Evolutionary conservation across 2,888 invertebrate species (phyloP).

Genomic region (Exocentrus adspersus): DNA sequence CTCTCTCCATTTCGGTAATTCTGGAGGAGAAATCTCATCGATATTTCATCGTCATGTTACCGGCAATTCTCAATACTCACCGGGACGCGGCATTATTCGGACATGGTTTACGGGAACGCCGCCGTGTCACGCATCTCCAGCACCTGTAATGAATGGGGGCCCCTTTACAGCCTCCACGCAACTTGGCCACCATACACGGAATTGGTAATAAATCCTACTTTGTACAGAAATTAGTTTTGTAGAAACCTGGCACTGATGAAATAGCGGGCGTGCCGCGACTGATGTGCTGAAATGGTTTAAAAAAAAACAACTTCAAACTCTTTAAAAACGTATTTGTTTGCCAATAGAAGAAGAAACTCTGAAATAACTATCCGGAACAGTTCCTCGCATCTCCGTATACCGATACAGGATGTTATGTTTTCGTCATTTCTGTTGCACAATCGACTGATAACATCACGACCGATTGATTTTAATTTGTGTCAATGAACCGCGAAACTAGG

Average conservation of each 20-base stretch:
- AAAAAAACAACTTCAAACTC: no score
- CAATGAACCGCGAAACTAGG: slow-evolving; percentile 30
- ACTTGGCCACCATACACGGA: slow-evolving; percentile 11
- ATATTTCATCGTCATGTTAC: slow-evolving; percentile 24
- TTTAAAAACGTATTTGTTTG: no score
- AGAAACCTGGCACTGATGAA: not conserved
- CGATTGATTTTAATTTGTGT: slow-evolving; percentile 30
- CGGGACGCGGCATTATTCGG: slow-evolving; percentile 20
- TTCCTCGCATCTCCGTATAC: not conserved
- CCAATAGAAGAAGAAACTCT: no score
- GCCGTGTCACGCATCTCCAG: slow-evolving; percentile 16
- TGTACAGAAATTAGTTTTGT: not conserved
- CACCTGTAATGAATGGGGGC: slow-evolving; percentile 20
- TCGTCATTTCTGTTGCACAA: slow-evolving; percentile 31
- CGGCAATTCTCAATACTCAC: slow-evolving; percentile 20
- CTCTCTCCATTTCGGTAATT: not conserved
- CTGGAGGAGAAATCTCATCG: slow-evolving; percentile 8
- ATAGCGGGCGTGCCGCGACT: not conserved
- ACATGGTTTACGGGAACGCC: slow-evolving; percentile 14
- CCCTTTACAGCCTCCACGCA: slow-evolving; percentile 3
- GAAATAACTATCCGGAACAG: no score
- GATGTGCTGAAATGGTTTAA: no score
- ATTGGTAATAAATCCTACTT: not conserved
- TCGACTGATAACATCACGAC: not conserved
- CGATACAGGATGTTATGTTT: not conserved